phyloP scores from a whole-genome alignment of 2,113 vertebrate species.

The Vireo altiloquus region DNA sequence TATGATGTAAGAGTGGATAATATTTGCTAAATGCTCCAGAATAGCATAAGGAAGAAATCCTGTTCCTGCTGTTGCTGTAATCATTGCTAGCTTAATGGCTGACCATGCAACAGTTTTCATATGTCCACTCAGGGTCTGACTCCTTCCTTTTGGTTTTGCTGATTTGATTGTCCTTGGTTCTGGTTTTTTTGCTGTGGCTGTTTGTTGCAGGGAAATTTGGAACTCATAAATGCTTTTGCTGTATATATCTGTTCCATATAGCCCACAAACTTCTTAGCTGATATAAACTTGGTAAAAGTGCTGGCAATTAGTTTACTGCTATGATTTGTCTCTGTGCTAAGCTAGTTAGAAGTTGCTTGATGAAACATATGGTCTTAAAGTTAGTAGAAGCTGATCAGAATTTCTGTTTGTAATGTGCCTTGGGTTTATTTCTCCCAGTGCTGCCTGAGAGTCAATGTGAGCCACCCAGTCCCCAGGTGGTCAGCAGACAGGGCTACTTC shows the following conservation, averaged over 20 bases:
- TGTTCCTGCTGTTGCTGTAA: neutral
- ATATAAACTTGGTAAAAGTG: neutral
- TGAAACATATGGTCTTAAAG: neutral
- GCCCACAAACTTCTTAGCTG: neutral
- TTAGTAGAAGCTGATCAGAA: neutral
- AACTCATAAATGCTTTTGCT: neutral
- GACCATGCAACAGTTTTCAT: neutral
- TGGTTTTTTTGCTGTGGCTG: neutral
- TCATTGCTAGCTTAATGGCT: neutral
- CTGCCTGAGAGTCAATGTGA: neutral
- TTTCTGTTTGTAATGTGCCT: neutral
- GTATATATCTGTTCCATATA: neutral
- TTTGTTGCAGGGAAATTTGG: neutral
- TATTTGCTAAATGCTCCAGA: neutral
- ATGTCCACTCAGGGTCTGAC: neutral
- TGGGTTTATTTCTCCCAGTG: neutral
- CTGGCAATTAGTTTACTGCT: neutral
- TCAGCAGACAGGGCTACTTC: neutral
- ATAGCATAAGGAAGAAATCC: neutral
- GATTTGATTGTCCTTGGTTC: neutral
- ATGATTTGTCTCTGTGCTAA: neutral
- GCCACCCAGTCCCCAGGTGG: neutral
- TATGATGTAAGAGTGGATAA: neutral
- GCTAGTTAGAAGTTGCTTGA: neutral
- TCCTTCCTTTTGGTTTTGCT: neutral